Conservation (phyloP, 2,113 vertebrate genomes). For the Eretmochelys imbricata region DNA sequence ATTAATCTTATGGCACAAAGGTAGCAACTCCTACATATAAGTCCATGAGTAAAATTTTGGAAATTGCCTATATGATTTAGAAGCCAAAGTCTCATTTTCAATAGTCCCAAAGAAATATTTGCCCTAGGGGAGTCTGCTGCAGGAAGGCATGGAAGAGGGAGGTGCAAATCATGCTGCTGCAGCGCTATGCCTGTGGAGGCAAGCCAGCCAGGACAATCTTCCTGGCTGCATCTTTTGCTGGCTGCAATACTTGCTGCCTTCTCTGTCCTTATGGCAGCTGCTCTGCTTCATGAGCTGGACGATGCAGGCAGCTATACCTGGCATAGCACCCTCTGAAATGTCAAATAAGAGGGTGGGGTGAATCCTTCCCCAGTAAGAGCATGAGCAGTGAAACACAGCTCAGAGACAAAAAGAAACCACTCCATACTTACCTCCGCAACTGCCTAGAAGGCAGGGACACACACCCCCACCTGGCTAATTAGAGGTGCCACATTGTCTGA, state of each 20-base stretch:
- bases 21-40: background rate
- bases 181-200: background rate
- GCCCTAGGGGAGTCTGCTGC: background rate
- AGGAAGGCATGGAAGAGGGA: background rate
- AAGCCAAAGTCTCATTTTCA: background rate
- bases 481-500: background rate
- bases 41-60: background rate
- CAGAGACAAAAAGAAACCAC: background rate
- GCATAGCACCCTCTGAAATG: background rate
- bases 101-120: background rate
- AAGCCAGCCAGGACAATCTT: background rate
- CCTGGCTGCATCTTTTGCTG: background rate
- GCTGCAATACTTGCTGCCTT: background rate
- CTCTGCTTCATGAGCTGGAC: background rate
- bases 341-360: background rate
- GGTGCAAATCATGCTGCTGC: background rate
- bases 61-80: background rate
- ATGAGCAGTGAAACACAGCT: background rate
- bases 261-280: background rate
- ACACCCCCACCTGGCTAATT: background rate
- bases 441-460: background rate
- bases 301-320: background rate
- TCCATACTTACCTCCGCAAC: background rate
- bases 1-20: background rate
- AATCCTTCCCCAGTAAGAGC: background rate